A percentile compares a stretch with the other conserved stretches of the same genome.
These are phyloP conservation scores for Poeciliopsis gracilis DNA, from an alignment of 2,797 vertebrate genomes.

Conservation along the genomic window DNA sequence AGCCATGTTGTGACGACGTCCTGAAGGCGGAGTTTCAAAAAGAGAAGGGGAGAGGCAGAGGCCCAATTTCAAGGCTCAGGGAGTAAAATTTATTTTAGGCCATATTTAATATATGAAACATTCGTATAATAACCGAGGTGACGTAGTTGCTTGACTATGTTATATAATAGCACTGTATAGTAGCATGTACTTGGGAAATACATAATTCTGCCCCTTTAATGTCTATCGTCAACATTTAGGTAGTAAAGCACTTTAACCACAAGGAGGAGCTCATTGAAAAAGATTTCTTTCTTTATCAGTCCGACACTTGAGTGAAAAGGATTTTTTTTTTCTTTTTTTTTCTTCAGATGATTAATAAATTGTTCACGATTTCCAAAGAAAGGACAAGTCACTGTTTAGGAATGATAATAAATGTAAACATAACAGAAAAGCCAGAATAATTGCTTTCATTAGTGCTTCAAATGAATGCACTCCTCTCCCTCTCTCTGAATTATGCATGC, in stretches of 20 bases:
- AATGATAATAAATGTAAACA: not conserved
- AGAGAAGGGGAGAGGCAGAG: no score
- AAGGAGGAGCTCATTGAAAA: slow-evolving; percentile 67
- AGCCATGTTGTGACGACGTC: no score
- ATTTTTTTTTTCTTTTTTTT: not conserved
- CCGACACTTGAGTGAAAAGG: not conserved
- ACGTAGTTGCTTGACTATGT: no score
- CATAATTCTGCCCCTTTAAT: no score
- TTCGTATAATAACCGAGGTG: not conserved
- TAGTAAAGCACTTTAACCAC: slow-evolving; percentile 60
- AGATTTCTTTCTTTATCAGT: not conserved
- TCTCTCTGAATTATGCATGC: slow-evolving; percentile 29
- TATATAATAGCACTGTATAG: no score
- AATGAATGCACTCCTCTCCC: not conserved
- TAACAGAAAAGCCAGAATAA: not conserved
- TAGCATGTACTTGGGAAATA: no score
- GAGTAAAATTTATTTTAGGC: no score
- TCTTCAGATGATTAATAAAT: not conserved
- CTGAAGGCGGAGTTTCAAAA: no score
- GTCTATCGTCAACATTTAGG: not conserved
- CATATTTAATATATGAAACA: no score
- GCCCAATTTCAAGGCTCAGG: no score
- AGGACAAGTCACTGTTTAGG: not conserved
- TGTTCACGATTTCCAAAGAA: not conserved
- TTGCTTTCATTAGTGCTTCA: not conserved